Percentiles rank a stretch among this genome's conserved stretches.
Conservation (phyloP, 2,113 vertebrate species). For the Macaca mulatta region DNA sequence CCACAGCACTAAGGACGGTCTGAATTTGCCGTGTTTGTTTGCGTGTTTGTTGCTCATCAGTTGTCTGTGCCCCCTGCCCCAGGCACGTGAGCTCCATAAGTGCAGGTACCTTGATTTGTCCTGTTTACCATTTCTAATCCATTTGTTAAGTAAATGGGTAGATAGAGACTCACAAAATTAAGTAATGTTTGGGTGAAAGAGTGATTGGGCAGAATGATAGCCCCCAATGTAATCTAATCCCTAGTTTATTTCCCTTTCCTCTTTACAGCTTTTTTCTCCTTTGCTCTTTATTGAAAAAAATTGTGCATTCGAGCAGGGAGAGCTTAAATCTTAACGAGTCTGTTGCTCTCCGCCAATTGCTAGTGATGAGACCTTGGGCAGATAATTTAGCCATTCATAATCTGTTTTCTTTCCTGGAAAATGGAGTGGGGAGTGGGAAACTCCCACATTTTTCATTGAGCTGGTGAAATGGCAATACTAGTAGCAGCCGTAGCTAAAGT, state of each 20-base stretch:
- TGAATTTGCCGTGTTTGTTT: neutral
- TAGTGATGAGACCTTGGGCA: neutral
- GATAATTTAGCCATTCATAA: neutral
- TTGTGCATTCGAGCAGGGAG: neutral
- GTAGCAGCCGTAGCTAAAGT: neutral
- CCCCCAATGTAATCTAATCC: neutral
- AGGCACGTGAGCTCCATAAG: fast-evolving
- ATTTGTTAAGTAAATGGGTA: neutral
- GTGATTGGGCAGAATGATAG: neutral
- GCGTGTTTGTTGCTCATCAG: neutral
- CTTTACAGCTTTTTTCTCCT: neutral
- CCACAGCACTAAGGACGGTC: too few relatives aligned
- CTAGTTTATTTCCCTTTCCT: neutral
- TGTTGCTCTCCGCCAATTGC: neutral
- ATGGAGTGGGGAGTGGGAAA: fast-evolving
- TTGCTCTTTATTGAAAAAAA: neutral
- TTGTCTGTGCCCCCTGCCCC: neutral
- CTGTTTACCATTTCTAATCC: neutral
- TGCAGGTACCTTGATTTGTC: neutral
- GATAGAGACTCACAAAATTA: neutral
- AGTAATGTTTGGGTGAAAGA: neutral
- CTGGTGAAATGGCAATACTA: neutral
- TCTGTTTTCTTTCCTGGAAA: neutral
- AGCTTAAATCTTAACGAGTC: neutral
- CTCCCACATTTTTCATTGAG: neutral